Evolutionary conservation across 2,888 invertebrate genomes (phyloP), one percentile per base, ranked within the genome.

Genomic region (Laothoe populi): DNA sequence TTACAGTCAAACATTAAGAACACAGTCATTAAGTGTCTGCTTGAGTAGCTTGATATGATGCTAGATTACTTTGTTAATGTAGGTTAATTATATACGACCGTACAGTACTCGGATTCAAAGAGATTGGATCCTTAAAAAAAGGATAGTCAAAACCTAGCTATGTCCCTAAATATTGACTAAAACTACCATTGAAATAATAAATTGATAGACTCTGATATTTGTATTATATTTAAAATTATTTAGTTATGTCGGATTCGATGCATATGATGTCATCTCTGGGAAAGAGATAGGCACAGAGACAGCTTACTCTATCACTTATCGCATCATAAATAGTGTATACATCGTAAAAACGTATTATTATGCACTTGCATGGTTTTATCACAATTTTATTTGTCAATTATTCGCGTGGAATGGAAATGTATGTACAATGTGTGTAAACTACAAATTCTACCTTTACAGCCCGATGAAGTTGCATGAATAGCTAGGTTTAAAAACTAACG

Each of bases 251-350:
- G 13, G 13, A 2, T 44, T 19, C 19, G 19, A 19, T 44, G 7
- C 8, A 19, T 44, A 44, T 44, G 44, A 44, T 44, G 44, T 44
- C 44, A 44, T 44, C 19, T 44, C 19, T 44, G 19, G 44, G 16
- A 4, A 44, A 44, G 7, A 44, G 42, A 4, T 2, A 40, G 4
- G 40, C 26, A 4, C 4, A 26, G 26, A 31, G 31, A 2, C 7
- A 31, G 44, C 19, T 10, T 10, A 16, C 4, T 40, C 40, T n/a
- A 40, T 40, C 40, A 44, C 42, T 44, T 44, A 44, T 19, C 42
- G 42, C 42, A 19, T 19, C 44, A 19, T 19, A 44, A 19, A 44
- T 44, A 44, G 7, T 44, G 8, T 19, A 44, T 8, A 44, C 19
- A 5, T 44, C 19, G 19, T 44, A 19, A 44, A 19, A 7, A 8